Evolutionary conservation across 92 coral and sea anemone genomes (phyloP), one percentile per base, ranked within the genome.

Genomic region (Zoanthus sociatus): DNA sequence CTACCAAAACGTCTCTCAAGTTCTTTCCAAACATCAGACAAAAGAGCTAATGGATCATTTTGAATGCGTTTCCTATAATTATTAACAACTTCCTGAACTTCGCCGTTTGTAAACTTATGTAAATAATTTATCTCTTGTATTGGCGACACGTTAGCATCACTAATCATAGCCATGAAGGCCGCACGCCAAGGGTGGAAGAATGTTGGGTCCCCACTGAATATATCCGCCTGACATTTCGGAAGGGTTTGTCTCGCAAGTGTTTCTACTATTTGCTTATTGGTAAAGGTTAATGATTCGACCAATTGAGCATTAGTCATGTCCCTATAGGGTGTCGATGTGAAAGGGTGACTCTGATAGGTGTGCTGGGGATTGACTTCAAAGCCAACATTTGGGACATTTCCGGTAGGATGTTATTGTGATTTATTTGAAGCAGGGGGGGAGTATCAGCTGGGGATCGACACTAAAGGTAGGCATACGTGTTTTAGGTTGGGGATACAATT

Each of bases 251-350:
- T 0, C 11, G 10, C 71, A 66, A 66, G 71, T 8, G 71, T 66
- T 66, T 66, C 33, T 5, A 78, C 84, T 0, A 87, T 73, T 70
- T 84, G 87, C 46, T 46, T 26, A 14, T 21, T 84, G 33, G 79
- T 75, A 31, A 31, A 75, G 17, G 79, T 75, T 47, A 75, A 20
- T 0, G 30, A 75, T 75, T 66, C 71, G 18, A 66, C 44, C 32
- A 67, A 15, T 3, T 67, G 37, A 18, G 6, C 72, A 67, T 67
- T 67, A 67, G 72, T 18, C 20, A 18, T 26, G 44, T 67, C 72
- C 15, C 15, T 67, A 7, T 67, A 18, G 9, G 72, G 72, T 21
- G 72, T 26, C 20, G 72, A 18, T 67, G 12, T 0, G 37, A 67
- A n/a, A 21, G 32, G 72, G 0, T 26, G 32, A 2, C 37, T 18